These are phyloP conservation scores for Falco columbarius DNA, from an alignment of 2,797 vertebrate species.

Conservation along the genomic window DNA sequence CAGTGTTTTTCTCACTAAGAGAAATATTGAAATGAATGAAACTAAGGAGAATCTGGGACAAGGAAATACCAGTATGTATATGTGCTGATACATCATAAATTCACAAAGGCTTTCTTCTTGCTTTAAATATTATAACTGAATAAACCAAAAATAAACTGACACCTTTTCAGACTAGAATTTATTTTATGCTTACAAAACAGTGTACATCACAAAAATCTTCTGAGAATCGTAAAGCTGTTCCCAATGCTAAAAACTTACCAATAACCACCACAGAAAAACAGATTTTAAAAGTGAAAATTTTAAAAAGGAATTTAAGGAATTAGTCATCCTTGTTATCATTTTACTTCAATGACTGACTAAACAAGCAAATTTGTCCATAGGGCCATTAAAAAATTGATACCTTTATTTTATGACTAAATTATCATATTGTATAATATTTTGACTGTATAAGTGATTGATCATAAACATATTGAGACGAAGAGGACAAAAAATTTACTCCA, in stretches of 20 bases:
- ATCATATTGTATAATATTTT: neutral
- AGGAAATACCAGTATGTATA: neutral
- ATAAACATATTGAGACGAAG: neutral
- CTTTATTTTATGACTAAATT: neutral
- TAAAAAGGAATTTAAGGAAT: neutral
- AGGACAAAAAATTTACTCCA: fast-evolving
- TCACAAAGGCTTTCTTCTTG: neutral
- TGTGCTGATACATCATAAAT: neutral
- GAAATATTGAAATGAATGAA: neutral
- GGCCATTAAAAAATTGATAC: neutral
- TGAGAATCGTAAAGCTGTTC: neutral
- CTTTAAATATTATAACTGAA: neutral
- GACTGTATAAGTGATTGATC: neutral
- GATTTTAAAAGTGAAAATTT: neutral
- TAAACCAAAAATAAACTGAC: neutral
- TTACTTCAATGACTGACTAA: neutral
- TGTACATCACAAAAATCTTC: neutral
- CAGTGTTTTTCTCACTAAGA: neutral
- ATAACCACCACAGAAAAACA: neutral
- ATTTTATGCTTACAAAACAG: neutral
- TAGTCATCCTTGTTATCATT: neutral
- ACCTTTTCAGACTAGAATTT: neutral
- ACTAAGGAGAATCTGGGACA: neutral
- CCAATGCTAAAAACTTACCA: neutral
- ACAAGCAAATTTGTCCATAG: neutral